Conservation (phyloP, 1,140 invertebrate genomes). For the Drusus annulatus region DNA sequence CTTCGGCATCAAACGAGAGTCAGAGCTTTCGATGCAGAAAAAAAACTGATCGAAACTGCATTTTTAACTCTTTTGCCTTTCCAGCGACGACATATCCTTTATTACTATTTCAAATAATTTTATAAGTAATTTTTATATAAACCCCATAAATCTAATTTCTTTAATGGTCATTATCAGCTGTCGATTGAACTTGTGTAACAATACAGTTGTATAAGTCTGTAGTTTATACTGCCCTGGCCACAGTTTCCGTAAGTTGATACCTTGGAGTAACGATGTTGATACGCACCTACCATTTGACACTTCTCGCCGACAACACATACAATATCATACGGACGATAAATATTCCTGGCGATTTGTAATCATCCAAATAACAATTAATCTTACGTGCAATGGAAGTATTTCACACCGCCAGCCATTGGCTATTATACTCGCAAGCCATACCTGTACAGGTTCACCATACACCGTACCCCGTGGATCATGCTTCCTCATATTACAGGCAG, state of each 20-base stretch:
- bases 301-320: neutral
- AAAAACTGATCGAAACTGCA: no score
- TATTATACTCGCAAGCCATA: no score
- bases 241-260: slow-evolving; percentile 24
- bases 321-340: neutral
- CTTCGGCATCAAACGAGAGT: no score
- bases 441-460: no score
- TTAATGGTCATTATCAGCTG: no score
- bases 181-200: neutral
- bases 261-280: no score
- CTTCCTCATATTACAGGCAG: slow-evolving; percentile 4
- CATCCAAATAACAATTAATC: slow-evolving; percentile 21
- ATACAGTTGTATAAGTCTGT: neutral
- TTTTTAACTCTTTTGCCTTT: no score
- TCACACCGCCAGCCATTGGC: neutral
- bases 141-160: no score
- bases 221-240: neutral
- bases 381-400: neutral
- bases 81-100: no score
- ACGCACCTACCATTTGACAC: neutral
- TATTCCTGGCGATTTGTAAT: slow-evolving; percentile 2
- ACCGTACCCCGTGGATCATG: neutral
- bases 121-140: no score
- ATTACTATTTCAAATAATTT: no score
- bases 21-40: no score